phyloP scores from a whole-genome alignment of 2,797 vertebrate genomes.

The Hirundo rustica region DNA sequence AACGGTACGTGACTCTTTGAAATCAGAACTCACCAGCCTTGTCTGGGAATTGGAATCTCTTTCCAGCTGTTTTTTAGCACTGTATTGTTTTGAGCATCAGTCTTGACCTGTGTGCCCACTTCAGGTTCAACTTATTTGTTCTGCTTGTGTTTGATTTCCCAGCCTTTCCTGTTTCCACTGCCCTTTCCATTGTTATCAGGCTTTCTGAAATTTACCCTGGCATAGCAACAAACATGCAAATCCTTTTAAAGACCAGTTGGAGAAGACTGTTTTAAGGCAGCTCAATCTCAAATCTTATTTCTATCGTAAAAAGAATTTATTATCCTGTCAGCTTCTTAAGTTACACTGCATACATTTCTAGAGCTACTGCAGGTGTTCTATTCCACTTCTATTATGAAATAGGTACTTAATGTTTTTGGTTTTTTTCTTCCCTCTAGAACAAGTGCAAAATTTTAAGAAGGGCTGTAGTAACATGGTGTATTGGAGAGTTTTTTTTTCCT shows the following conservation, averaged over 20 bases:
- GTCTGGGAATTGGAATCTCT: not conserved
- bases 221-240: not conserved
- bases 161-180: not conserved
- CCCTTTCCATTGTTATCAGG: not conserved
- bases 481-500: not conserved
- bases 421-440: not conserved
- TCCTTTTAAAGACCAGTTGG: not conserved
- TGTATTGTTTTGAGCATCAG: not conserved
- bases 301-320: not conserved
- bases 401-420: not conserved
- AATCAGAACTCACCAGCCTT: accelerated
- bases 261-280: not conserved
- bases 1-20: conserved; percentile 78
- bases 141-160: not conserved
- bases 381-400: not conserved
- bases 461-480: not conserved
- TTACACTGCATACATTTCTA: not conserved
- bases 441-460: not conserved
- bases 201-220: not conserved
- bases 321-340: not conserved
- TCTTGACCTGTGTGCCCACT: not conserved
- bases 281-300: not conserved
- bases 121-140: not conserved
- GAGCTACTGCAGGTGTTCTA: not conserved
- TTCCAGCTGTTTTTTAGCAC: not conserved